Base-by-base conservation (phyloP, 2,797 vertebrate genomes). In the Megalops cyprinoides region DNA sequence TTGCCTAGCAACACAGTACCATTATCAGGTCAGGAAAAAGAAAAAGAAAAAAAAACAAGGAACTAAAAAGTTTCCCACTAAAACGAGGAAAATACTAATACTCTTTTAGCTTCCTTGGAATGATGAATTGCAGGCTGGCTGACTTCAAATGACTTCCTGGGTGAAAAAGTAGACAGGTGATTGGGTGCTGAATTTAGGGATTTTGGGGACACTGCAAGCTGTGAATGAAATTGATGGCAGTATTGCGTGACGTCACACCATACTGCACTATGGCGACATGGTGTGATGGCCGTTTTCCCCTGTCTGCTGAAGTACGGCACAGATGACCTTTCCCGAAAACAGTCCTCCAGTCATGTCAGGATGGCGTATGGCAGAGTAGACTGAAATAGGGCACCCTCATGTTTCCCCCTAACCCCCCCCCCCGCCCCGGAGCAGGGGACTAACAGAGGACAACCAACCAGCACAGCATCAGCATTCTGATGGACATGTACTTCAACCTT, bases 321-420 rank as follows among this genome's bases (percentile, higher is more conserved):
- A 56, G 20, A 34, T 56, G 74, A 76, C 49, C 74, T 76, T 76
- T 34, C 49, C 34, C 10, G 49, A 56, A 34, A 55, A 23, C 7
- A 55, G 7, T 55, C 14, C 28, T 37, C 48, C 28, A 48, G 74
- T 69, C 31, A 25, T 58, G 76, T 80, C 58, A 87, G 53, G 53
- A 62, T 39, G 39, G 80, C 37, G 79, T 75, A 67, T 23, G 77
- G 76, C 79, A 0, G 31, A 51, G n/a, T n/a, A 51, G 55, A 58
- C 51, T 51, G 78, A 82, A 85, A 79, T 79, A 79, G 69, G 79
- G 28, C 76, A 84, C 67, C 14, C n/a, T 67, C 23, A 34, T 71
- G 42, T 46, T 15, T n/a, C n/a, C 65, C 9, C 65, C 37, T 18
- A 9, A 18, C 6, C 65, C 9, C 42, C 34, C 0, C 65, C 12